phyloP scores from a whole-genome alignment of 30 jellyfish, hydroid and myxozoan species.

The Hydra vulgaris region DNA sequence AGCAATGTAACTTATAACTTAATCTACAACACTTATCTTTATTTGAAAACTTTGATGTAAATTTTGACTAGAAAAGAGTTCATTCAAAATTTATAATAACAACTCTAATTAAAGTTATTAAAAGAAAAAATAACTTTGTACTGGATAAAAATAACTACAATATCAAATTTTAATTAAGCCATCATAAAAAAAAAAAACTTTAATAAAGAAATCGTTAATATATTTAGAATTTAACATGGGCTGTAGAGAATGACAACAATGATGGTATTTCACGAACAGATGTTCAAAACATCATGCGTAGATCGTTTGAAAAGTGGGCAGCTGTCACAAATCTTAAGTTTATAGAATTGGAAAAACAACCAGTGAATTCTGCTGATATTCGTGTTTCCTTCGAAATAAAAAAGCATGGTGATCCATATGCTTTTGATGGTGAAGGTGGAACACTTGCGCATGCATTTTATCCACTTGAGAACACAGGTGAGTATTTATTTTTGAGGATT shows the following conservation, averaged over 20 bases:
- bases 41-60: no score
- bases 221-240: slow-evolving; percentile 54
- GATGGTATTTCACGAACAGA: slow-evolving; percentile 44
- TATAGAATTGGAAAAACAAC: slow-evolving; percentile 25
- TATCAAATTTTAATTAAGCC: no score
- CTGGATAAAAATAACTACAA: no score
- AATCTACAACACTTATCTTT: no score
- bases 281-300: slow-evolving; percentile 42
- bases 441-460: slow-evolving; percentile 89
- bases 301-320: slow-evolving; percentile 73
- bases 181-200: no score
- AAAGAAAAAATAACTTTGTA: no score
- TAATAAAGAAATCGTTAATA: no score
- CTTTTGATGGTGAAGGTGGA: slow-evolving; percentile 85
- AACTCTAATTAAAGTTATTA: no score
- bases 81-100: no score
- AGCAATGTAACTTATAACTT: no score
- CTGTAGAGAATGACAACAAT: slow-evolving; percentile 55
- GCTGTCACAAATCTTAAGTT: slow-evolving; percentile 50
- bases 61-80: no score
- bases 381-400: slow-evolving; percentile 45
- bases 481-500: background rate
- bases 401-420: slow-evolving; percentile 47
- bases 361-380: slow-evolving; percentile 47
- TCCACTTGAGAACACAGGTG: slow-evolving; percentile 48